Conservation (phyloP, 2,888 invertebrate genomes). For the Limnephilus marmoratus region DNA sequence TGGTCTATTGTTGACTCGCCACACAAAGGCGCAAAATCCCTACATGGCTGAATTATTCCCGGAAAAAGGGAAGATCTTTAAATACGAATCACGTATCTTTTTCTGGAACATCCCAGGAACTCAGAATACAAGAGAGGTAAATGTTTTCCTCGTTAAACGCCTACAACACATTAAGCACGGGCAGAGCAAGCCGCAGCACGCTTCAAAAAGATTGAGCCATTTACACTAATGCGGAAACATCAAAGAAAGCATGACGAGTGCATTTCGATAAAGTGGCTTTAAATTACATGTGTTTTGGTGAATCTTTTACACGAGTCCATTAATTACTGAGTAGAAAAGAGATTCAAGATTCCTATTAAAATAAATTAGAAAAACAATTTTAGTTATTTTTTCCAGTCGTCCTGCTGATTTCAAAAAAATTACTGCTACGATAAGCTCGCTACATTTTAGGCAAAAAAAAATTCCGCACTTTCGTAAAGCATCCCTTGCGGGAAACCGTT, state of each 20-base stretch:
- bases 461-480: background rate
- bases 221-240: background rate
- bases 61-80: background rate
- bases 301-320: background rate
- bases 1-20: slow-evolving; percentile 13
- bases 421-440: background rate
- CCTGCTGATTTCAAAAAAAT: background rate
- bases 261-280: background rate
- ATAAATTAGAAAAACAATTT: background rate
- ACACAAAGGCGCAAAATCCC: background rate
- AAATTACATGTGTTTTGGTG: background rate
- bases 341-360: background rate
- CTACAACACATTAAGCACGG: background rate
- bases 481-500: background rate
- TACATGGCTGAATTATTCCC: slow-evolving; percentile 5
- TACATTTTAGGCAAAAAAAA: background rate
- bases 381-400: background rate
- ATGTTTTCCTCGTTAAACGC: slow-evolving; percentile 51
- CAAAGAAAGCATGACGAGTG: background rate
- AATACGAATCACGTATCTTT: slow-evolving; percentile 43
- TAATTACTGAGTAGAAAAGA: background rate
- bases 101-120: background rate
- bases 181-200: background rate
- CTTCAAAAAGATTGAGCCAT: background rate
- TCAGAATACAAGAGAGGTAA: slow-evolving; percentile 46